Evolutionary conservation across 2,888 invertebrate species (phyloP).

Genomic region (Pterobdella sp.): DNA sequence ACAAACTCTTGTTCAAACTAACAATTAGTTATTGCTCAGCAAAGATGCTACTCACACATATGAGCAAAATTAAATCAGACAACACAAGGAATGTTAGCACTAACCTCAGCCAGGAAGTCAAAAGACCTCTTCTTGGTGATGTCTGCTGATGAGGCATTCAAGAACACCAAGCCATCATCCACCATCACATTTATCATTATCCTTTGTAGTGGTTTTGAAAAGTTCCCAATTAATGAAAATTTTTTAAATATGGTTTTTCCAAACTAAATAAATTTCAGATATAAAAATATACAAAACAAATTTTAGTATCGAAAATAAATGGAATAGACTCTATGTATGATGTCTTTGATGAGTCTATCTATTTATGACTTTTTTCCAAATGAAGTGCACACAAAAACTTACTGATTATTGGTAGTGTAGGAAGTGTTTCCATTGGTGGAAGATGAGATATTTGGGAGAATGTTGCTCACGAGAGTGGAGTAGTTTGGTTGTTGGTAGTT

Average conservation of each 20-base stretch:
- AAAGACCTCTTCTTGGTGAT: conserved; percentile 44
- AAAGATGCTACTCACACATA: too few species aligned
- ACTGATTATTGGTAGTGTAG: conserved; percentile 46
- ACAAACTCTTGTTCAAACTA: too few species aligned
- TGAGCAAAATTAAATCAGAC: too few species aligned
- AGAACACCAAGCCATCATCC: conserved; percentile 47
- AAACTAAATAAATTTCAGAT: too few species aligned
- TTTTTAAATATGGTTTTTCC: neutral
- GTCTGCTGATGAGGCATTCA: conserved; percentile 45
- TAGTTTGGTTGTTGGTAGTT: conserved; percentile 39
- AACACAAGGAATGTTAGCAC: neutral
- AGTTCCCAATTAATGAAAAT: neutral
- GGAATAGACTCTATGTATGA: too few species aligned
- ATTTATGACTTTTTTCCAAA: too few species aligned
- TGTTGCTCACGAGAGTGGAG: conserved; percentile 42
- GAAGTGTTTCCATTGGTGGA: conserved; percentile 45
- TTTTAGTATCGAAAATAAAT: too few species aligned
- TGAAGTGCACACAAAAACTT: conserved; percentile 23
- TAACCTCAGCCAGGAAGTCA: conserved; percentile 46
- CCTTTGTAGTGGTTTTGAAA: conserved; percentile 31
- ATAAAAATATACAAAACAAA: too few species aligned
- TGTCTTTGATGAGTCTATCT: too few species aligned
- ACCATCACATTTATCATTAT: conserved; percentile 47
- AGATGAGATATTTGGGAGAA: conserved; percentile 46
- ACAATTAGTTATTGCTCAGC: too few species aligned